Conservation (phyloP, 1,140 invertebrate species). For the Caenorhabditis briggsae region DNA sequence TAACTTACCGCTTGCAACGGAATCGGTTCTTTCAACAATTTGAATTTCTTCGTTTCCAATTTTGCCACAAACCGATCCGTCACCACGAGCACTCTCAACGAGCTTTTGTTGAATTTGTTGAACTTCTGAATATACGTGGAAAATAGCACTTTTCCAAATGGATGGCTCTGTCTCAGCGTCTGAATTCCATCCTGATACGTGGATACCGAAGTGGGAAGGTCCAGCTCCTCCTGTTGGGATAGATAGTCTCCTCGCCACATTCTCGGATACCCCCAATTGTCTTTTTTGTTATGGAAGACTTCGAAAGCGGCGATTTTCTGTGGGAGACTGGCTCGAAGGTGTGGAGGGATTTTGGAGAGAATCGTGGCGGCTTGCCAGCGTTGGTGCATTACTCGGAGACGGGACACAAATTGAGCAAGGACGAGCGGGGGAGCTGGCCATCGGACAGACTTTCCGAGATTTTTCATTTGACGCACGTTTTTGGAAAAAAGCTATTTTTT, state of each 20-base stretch:
- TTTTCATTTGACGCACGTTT: slow-evolving; percentile 75
- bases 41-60: slow-evolving; percentile 87
- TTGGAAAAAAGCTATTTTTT: too few relatives aligned
- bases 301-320: slow-evolving; percentile 87
- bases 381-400: slow-evolving; percentile 81
- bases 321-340: slow-evolving; percentile 85
- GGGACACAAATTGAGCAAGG: slow-evolving; percentile 81
- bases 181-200: slow-evolving; percentile 84
- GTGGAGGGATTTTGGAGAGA: slow-evolving; percentile 85
- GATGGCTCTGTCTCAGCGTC: slow-evolving; percentile 82
- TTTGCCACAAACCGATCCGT: slow-evolving; percentile 91
- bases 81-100: slow-evolving; percentile 88
- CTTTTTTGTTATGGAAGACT: slow-evolving; percentile 84
- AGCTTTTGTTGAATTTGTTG: slow-evolving; percentile 87
- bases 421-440: slow-evolving; percentile 87
- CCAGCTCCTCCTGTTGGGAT: slow-evolving; percentile 84
- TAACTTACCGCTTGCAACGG: slow-evolving; percentile 85
- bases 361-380: slow-evolving; percentile 91
- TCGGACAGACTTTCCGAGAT: slow-evolving; percentile 85
- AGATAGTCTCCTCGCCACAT: slow-evolving; percentile 94
- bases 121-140: slow-evolving; percentile 77
- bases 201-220: slow-evolving; percentile 83
- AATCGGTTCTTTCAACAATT: slow-evolving; percentile 87
- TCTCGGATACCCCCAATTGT: slow-evolving; percentile 86
- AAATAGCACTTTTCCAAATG: slow-evolving; percentile 81